Evolutionary conservation across 2,797 vertebrate species (phyloP).

Genomic region (Lemur catta): DNA sequence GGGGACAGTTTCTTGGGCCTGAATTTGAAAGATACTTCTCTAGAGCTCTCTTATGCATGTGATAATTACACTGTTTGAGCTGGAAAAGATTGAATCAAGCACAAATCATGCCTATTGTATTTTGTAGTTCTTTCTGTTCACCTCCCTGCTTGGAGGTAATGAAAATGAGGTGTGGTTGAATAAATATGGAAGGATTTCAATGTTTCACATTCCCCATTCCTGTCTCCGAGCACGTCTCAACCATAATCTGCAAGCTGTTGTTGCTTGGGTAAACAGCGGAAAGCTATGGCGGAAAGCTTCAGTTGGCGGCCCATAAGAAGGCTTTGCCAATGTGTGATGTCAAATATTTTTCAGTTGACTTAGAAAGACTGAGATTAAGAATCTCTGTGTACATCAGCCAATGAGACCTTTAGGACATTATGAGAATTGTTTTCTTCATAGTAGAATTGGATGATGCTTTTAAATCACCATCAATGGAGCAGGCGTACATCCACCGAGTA

Average conservation of each 20-base stretch:
- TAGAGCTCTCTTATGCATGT: background rate
- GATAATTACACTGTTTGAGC: background rate
- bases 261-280: background rate
- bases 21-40: background rate
- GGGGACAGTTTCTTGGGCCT: background rate
- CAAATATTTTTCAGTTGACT: slow-evolving; percentile 35
- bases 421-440: background rate
- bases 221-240: slow-evolving; percentile 14
- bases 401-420: background rate
- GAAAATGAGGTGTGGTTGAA: slow-evolving; percentile 11
- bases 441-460: slow-evolving; percentile 3
- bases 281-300: slow-evolving; percentile 31
- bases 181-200: slow-evolving; percentile 11
- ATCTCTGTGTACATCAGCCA: background rate
- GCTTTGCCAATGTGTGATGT: background rate
- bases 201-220: background rate
- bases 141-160: background rate
- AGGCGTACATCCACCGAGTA: background rate
- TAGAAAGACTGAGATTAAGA: slow-evolving; percentile 27
- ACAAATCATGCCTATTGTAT: background rate
- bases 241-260: background rate
- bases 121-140: background rate
- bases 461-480: background rate
- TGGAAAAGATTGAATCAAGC: background rate
- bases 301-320: background rate